These are phyloP conservation scores for Microcebus murinus DNA, from an alignment of 2,113 vertebrate genomes.

Conservation along the genomic window DNA sequence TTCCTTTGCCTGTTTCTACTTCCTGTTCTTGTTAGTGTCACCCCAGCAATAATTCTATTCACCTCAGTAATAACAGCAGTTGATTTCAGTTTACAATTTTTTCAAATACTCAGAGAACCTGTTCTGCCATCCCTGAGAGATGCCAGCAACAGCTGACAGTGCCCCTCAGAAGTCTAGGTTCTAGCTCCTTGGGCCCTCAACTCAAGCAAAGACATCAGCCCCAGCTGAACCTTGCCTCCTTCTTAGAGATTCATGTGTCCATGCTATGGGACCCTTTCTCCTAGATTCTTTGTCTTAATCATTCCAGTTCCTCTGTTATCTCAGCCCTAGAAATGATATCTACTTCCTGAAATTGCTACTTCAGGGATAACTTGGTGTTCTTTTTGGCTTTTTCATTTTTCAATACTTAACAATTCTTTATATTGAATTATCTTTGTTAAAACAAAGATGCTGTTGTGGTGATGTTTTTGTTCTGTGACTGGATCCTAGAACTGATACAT, in stretches of 20 bases:
- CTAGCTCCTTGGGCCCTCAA: fast-evolving
- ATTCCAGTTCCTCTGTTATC: not conserved
- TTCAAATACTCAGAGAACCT: not conserved
- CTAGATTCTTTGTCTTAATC: not conserved
- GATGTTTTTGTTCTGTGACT: not conserved
- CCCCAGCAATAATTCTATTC: not conserved
- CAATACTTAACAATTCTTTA: not conserved
- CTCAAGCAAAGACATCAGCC: not conserved
- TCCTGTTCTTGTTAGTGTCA: not conserved
- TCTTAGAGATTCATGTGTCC: not conserved
- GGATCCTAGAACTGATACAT: not conserved
- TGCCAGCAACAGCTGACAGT: not conserved
- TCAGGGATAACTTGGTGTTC: not conserved
- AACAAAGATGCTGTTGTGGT: not conserved
- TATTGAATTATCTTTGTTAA: not conserved
- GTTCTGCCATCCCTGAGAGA: not conserved
- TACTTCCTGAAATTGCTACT: not conserved
- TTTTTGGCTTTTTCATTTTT: not conserved
- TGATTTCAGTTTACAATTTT: not conserved
- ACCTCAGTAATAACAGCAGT: not conserved
- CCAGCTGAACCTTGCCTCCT: not conserved
- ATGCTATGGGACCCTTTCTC: fast-evolving
- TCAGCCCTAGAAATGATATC: not conserved
- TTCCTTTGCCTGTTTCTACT: not conserved
- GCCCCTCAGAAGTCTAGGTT: not conserved